Evolutionary conservation across 2,797 vertebrate genomes (phyloP).

Genomic region (Coluber constrictor): DNA sequence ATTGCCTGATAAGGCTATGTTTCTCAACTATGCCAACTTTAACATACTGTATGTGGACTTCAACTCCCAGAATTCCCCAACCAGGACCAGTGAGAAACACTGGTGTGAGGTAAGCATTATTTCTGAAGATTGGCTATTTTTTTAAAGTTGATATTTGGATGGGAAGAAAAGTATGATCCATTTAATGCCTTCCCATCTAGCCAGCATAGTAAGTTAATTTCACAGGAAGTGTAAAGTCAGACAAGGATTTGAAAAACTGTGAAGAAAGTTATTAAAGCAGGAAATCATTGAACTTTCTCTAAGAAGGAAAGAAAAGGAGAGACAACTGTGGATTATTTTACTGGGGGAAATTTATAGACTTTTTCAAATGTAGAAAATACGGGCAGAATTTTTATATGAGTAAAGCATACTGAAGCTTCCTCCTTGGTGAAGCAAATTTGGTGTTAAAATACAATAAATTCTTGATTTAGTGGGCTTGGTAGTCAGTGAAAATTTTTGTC

Average conservation of each 20-base stretch:
- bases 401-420: not conserved
- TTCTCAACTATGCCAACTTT: not conserved
- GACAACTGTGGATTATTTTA: not conserved
- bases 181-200: not conserved
- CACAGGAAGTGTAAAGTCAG: not conserved
- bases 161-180: not conserved
- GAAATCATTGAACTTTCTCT: not conserved
- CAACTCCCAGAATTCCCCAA: not conserved
- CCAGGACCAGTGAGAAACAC: not conserved
- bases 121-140: not conserved
- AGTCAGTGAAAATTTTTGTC: not conserved
- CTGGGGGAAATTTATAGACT: not conserved
- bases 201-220: not conserved
- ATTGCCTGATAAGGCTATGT: not conserved
- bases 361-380: not conserved
- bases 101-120: not conserved
- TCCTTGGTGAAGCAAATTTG: not conserved
- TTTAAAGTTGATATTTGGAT: not conserved
- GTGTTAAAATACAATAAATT: not conserved
- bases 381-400: not conserved
- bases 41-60: not conserved
- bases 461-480: not conserved
- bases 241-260: not conserved
- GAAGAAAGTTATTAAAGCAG: not conserved
- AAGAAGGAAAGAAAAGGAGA: not conserved